Evolutionary conservation across 1,140 invertebrate genomes (phyloP), one percentile per base, ranked within the genome.

Genomic region (Teleogryllus occipitalis): DNA sequence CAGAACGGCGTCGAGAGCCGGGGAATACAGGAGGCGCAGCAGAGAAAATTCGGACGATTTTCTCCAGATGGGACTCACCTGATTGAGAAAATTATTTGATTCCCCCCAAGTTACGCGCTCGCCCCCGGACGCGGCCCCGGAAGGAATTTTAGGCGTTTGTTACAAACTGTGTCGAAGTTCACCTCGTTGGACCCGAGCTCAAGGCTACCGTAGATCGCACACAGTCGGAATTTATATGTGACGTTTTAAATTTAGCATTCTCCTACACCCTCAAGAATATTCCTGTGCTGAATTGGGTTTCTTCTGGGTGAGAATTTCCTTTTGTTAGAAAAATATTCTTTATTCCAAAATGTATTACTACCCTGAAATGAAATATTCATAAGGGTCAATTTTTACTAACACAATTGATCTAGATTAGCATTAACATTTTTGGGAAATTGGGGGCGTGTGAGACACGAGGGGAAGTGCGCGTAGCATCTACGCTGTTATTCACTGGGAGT

Each of bases 51-150:
- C 27, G 27, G 27, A 39, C 27, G 27, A 39, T 39, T 39, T 39
- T 39, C 27, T 39, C 27, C 27, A 39, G 27, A 39, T 39, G 27
- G 27, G 27, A 5, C 27, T 39, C 27, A 39, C 27, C 18, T 65
- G 54, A 65, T 65, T 65, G 54, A 65, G 54, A 65, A 65, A 65
- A 65, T 65, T 65, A 65, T 65, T 65, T 65, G 10, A 65, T 65
- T 65, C 54, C 18, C 54, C 54, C 18, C 54, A 18, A 65, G 54
- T 65, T 65, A 18, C 18, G 54, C 18, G 54, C 10, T 65, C 7
- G 54, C 10, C 54, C 18, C 7, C 54, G 54, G 2, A 18, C 54
- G 18, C 10, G 18, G 54, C 10, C 2, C 18, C 54, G 54, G 54
- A 65, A 65, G 18, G 54, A 65, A 18, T 14, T 65, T 65, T 18